phyloP scores from a whole-genome alignment of 2,113 vertebrate species.

The Loxodonta africana region DNA sequence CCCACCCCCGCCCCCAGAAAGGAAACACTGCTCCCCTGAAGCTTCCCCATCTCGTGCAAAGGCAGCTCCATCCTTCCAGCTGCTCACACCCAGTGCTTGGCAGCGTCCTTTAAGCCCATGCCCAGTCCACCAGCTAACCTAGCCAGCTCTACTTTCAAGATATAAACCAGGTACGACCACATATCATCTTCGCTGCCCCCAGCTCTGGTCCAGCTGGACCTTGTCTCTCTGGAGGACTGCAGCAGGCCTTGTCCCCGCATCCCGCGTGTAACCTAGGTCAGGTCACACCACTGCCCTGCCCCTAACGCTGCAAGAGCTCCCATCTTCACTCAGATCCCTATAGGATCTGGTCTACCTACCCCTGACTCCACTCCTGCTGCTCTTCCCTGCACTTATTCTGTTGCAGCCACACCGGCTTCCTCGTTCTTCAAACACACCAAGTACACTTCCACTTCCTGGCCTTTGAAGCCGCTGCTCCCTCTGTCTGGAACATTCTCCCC shows the following conservation, averaged over 20 bases:
- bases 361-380: background rate
- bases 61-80: background rate
- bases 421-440: background rate
- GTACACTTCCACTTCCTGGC: background rate
- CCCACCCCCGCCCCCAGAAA: no score
- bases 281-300: background rate
- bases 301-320: background rate
- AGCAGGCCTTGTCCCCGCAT: background rate
- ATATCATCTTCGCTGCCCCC: no score
- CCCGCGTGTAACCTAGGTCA: no score
- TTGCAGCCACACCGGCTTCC: background rate
- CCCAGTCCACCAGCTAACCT: background rate
- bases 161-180: fast-evolving
- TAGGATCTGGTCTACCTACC: background rate
- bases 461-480: background rate
- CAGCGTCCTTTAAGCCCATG: background rate
- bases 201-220: background rate
- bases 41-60: background rate
- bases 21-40: background rate
- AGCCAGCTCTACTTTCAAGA: background rate
- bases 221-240: background rate
- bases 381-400: no score
- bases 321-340: background rate
- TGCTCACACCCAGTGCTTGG: background rate
- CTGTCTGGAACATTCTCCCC: background rate